Conservation (phyloP, 2,797 vertebrate genomes). For the Brachymystax lenok region DNA sequence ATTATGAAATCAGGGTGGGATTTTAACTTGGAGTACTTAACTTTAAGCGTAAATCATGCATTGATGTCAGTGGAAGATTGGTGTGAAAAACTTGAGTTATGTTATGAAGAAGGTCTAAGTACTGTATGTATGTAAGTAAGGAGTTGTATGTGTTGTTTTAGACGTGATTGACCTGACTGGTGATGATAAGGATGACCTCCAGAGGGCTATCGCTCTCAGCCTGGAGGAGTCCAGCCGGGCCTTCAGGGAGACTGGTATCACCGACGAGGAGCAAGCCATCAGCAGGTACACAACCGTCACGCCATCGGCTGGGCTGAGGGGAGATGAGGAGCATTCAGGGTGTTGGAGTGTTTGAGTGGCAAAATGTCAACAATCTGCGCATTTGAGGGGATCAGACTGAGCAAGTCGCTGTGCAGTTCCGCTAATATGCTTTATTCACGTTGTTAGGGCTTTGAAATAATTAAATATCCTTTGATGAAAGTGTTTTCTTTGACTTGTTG, state of each 20-base stretch:
- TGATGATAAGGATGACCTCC: slow-evolving; percentile 99
- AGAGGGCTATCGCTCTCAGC: slow-evolving; percentile 98
- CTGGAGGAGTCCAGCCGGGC: slow-evolving; percentile 96
- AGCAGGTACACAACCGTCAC: slow-evolving; percentile 81
- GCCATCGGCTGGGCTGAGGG: neutral
- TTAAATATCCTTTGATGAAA: neutral
- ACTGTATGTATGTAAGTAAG: neutral
- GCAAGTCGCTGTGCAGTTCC: neutral
- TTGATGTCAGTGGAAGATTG: no score
- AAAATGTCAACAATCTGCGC: neutral
- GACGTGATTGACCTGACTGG: slow-evolving; percentile 98
- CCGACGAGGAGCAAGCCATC: slow-evolving; percentile 98
- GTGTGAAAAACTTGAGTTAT: no score
- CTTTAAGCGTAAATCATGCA: no score
- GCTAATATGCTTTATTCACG: neutral
- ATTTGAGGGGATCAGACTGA: neutral
- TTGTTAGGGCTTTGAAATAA: no score
- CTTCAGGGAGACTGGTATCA: slow-evolving; percentile 98
- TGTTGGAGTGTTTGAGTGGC: neutral
- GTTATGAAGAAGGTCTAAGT: neutral
- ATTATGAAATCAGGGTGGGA: neutral
- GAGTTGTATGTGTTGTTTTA: slow-evolving; percentile 65
- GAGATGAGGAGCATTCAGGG: neutral
- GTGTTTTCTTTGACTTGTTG: neutral
- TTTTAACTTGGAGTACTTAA: neutral